Evolutionary conservation across 2,797 vertebrate genomes (phyloP), one percentile per base, ranked within the genome.

Genomic region (Malurus leucopterus): DNA sequence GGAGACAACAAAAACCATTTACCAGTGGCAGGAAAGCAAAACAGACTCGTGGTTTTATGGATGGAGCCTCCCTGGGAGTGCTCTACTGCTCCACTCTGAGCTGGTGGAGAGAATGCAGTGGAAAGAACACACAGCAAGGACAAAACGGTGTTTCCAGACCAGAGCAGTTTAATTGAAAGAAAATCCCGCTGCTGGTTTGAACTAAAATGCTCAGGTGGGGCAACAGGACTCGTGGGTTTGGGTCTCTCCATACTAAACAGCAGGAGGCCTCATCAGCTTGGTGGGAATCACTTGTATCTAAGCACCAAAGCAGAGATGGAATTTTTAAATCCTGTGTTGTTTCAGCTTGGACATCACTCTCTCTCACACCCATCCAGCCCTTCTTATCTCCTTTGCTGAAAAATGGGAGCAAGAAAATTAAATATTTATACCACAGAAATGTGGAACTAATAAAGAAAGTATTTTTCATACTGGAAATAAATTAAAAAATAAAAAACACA

Each of bases 1-100:
- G 82, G 86, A 74, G 41, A 90, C 27, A 86, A 82, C 49, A 73
- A 93, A 92, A n/a, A 82, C 9, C 63, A 38, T 82, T 94, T 73
- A 88, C 8, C 3, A 4, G 36, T 0, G 3, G 30, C 59, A 93
- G 74, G 27, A 62, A 40, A 68, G 53, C 20, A n/a, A 75, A 70
- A 62, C 22, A 55, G 34, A 23, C 32, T 51, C 3, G 0, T 29
- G 43, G 22, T 21, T 46, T 50, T 43, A 23, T 26, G 46, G 49
- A 57, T 38, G 64, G 51, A 50, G 11, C 16, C 41, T 46, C 68
- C 40, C 61, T n/a, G 17, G 36, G 43, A 65, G 8, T 44, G 36
- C 57, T 75, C 55, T 63, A 57, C 49, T 41, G 64, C 67, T 63
- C 43, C 49, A 23, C 27, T 63, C 40, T 19, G 38, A 54, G 51